Evolutionary conservation across 64 coral and sea anemone species (phyloP), one percentile per base, ranked within the genome.

Genomic region (Montipora sp.): DNA sequence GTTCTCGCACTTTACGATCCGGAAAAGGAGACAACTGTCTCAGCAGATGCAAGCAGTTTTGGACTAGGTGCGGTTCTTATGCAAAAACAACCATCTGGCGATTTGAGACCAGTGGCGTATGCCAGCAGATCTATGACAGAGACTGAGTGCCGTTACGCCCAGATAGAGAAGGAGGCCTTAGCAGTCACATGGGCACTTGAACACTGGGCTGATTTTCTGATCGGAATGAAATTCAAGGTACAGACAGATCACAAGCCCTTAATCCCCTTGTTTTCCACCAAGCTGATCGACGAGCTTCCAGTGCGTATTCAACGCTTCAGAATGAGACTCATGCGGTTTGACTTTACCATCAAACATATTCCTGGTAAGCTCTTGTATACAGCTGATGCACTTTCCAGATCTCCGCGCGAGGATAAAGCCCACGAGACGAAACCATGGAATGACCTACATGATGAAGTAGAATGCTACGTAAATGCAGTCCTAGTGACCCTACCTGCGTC

Each of bases 1-100:
- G 63, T 82, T 12, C 77, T 94, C 7, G 48, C 92, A n/a, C 87
- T 89, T 15, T 83, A 90, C 15, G 46, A 77, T 83, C 67, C 92
- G 7, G 22, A 77, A 83, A 65, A 59, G 10, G 88, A 90, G 47
- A 94, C 93, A 57, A 89, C 48, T 19, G 77, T 83, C 5, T 94
- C 78, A 12, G 47, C 67, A 21, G 92, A 94, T 94, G 92, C 55
- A 7, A 89, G 78, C 14, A 12, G 77, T 8, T 83, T 75, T 88
- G 87, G 85, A 48, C 65, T 94, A 6, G 76, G 87, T 55, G 87
- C 92, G 23, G 92, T 84, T 48, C 68, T 94, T 5, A 66, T 65
- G 9, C 92, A 94, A 69, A 47, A 89, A 50, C 78, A 90, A 15
- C 48, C 72, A 45, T 47, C 48, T 36, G 23, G 60, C 44, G 36